Evolutionary conservation across 2,888 invertebrate genomes (phyloP).

Genomic region (Sialis lutaria): DNA sequence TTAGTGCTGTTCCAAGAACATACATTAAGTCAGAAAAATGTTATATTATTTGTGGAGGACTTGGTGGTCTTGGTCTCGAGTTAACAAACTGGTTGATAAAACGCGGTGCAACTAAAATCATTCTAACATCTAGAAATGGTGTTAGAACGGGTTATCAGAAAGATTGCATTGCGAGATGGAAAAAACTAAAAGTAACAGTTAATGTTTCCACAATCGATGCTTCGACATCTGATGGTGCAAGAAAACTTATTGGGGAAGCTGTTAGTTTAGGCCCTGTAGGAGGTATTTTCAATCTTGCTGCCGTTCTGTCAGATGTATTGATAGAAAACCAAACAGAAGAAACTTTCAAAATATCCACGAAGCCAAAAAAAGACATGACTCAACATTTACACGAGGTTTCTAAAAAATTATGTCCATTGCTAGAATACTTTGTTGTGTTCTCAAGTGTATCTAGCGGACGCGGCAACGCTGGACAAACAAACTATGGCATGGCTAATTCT

Average conservation of each 20-base stretch:
- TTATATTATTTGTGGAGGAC: too few species aligned
- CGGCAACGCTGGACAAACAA: constrained; percentile 81
- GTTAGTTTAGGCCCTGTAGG: constrained; percentile 48
- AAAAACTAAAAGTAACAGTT: too few species aligned
- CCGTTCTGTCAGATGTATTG: constrained; percentile 54
- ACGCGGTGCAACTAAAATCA: too few species aligned
- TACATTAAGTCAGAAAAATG: too few species aligned
- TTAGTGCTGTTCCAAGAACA: too few species aligned
- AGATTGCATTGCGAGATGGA: too few species aligned
- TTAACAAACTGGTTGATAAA: too few species aligned
- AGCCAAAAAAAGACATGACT: constrained; percentile 68
- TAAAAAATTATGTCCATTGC: constrained; percentile 33
- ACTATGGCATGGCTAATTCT: constrained; percentile 82
- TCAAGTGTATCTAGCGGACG: constrained; percentile 84
- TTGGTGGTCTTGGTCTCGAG: too few species aligned
- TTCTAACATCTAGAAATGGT: too few species aligned
- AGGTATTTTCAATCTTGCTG: constrained; percentile 82
- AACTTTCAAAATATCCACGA: constrained; percentile 46
- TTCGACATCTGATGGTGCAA: too few species aligned
- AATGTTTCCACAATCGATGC: too few species aligned
- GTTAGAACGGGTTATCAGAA: too few species aligned
- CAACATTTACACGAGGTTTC: constrained; percentile 52
- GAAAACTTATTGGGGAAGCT: constrained; percentile 20
- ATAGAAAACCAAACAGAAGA: constrained; percentile 61
- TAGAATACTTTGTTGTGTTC: constrained; percentile 71